These are phyloP conservation scores for Steinernema carpocapsae DNA, from an alignment of 2,888 invertebrate genomes.

Conservation along the genomic window DNA sequence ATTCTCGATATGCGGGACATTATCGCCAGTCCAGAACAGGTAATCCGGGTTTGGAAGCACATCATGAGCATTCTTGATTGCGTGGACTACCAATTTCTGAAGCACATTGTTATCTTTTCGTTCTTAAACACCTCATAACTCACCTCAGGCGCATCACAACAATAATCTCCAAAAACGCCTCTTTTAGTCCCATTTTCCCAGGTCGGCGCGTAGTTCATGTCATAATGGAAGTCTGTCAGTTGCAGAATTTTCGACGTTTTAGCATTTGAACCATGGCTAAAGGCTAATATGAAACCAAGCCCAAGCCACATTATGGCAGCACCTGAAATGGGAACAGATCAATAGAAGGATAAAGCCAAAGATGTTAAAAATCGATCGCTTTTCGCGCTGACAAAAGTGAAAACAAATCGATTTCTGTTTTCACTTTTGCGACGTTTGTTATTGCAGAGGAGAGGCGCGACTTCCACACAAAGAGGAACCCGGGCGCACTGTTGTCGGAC, in stretches of 20 bases:
- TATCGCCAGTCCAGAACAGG: conserved; percentile 67
- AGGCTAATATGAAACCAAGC: background rate
- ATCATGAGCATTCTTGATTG: conserved; percentile 52
- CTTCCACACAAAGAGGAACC: background rate
- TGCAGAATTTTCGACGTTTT: conserved; percentile 53
- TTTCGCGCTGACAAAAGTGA: background rate
- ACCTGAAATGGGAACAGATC: too few species aligned
- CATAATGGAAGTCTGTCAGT: conserved; percentile 64
- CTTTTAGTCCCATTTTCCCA: conserved; percentile 44
- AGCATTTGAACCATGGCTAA: too few species aligned
- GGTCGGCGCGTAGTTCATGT: conserved; percentile 54
- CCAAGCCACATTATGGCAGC: background rate
- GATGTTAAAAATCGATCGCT: background rate
- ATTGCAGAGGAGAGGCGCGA: background rate
- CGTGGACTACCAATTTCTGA: conserved; percentile 57
- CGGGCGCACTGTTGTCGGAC: too few species aligned
- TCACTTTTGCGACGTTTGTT: background rate
- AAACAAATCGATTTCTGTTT: conserved; percentile 11
- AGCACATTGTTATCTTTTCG: conserved; percentile 16
- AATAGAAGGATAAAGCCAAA: background rate
- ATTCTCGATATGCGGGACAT: conserved; percentile 61
- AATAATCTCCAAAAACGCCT: conserved; percentile 64
- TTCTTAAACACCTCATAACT: background rate
- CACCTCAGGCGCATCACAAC: conserved; percentile 65
- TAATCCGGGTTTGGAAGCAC: conserved; percentile 57